A percentile compares a stretch with the other conserved stretches of the same genome.
phyloP scores from a whole-genome alignment of 2,888 invertebrate species.

The Lasioglossum malachurum region DNA sequence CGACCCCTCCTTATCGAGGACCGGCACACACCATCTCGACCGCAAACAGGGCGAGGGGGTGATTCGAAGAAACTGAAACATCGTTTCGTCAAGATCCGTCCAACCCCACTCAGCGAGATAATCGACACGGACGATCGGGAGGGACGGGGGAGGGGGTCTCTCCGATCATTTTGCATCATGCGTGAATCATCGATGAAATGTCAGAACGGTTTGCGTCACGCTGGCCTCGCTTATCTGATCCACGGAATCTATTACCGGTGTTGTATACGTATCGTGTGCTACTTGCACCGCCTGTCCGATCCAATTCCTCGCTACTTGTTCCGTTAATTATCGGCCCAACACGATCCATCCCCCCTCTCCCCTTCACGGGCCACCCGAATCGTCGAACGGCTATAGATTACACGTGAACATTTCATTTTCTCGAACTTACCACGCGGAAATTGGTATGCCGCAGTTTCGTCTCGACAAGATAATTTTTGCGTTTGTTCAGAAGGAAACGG shows the following conservation, averaged over 20 bases:
- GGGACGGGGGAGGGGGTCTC: not conserved
- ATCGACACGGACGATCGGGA: not conserved
- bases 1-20: slow-evolving; percentile 4
- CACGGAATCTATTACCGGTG: slow-evolving; percentile 31
- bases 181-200: slow-evolving; percentile 52
- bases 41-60: not conserved
- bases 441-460: not conserved
- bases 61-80: not conserved
- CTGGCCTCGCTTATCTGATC: slow-evolving; percentile 38
- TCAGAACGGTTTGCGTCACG: slow-evolving; percentile 50
- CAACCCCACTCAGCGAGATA: not conserved
- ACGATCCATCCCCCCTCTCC: not conserved
- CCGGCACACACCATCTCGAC: not conserved
- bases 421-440: not conserved
- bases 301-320: slow-evolving; percentile 13
- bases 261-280: slow-evolving; percentile 28
- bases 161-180: slow-evolving; percentile 50
- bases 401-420: not conserved
- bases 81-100: not conserved
- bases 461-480: not conserved
- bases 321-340: slow-evolving; percentile 9
- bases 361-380: not conserved
- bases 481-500: not conserved
- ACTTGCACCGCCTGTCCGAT: slow-evolving; percentile 25
- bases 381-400: not conserved